phyloP scores from a whole-genome alignment of 2,113 vertebrate genomes.

The Zeus faber region DNA sequence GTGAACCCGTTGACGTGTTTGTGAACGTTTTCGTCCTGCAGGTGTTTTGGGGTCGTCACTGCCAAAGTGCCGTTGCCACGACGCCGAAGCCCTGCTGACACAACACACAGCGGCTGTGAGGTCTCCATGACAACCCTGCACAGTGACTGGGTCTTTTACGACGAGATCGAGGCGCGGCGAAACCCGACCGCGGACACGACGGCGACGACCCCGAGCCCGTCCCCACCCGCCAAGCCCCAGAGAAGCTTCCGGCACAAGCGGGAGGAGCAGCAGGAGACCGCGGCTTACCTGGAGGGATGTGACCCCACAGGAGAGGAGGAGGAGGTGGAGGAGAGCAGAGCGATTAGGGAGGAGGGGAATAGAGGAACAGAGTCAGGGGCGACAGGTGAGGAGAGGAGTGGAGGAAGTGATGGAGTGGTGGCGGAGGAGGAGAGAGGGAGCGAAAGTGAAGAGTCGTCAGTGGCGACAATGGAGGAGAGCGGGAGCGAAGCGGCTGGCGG shows the following conservation, averaged over 20 bases:
- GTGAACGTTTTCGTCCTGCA: conserved; percentile 12
- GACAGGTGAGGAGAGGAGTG: conserved; percentile 4
- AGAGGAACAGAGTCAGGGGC: no score
- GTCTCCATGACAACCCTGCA: conserved; percentile 28
- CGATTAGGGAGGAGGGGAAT: neutral
- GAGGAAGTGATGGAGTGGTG: neutral
- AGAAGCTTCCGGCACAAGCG: conserved; percentile 45
- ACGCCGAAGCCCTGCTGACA: neutral
- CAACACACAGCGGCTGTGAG: rapidly evolving
- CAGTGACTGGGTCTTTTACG: conserved; percentile 8
- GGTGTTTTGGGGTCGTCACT: conserved; percentile 31
- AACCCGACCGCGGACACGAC: neutral
- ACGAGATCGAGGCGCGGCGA: neutral
- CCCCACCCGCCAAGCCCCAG: conserved; percentile 52
- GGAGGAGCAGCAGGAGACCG: neutral
- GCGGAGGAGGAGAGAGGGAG: neutral
- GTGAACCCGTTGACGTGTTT: no score
- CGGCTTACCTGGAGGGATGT: conserved; percentile 34
- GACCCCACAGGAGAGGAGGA: conserved; percentile 9
- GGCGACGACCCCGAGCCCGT: neutral
- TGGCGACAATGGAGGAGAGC: neutral
- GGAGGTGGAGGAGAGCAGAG: neutral
- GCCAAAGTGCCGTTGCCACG: conserved; percentile 7
- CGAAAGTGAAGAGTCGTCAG: neutral
- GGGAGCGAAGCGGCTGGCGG: neutral